Percentiles rank a stretch among this genome's conserved stretches.
Evolutionary conservation across 2,113 vertebrate genomes (phyloP).

Genomic region (Macrotis lagotis): DNA sequence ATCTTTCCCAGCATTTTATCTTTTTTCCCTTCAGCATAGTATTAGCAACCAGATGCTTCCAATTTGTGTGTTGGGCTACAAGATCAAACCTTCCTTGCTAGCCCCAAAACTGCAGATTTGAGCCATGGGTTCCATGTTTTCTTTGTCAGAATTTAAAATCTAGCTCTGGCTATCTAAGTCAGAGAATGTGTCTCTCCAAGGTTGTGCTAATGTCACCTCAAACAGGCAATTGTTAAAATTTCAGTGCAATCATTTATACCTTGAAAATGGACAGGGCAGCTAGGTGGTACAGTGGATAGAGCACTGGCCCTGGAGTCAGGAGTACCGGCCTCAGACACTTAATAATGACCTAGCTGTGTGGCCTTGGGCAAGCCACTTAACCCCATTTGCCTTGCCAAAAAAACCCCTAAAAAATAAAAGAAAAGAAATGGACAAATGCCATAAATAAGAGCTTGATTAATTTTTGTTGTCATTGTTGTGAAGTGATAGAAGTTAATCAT

Average conservation of each 20-base stretch:
- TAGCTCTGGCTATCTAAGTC: neutral
- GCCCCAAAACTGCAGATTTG: neutral
- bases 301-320: too few relatives aligned
- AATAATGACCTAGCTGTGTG: too few relatives aligned
- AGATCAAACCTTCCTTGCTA: neutral
- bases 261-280: neutral
- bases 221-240: neutral
- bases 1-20: neutral
- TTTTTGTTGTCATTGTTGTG: neutral
- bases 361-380: too few relatives aligned
- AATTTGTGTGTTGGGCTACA: neutral
- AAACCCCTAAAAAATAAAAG: too few relatives aligned
- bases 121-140: neutral
- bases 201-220: neutral
- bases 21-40: neutral
- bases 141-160: neutral
- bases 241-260: neutral
- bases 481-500: neutral
- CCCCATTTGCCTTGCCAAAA: too few relatives aligned
- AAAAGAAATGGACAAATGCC: neutral
- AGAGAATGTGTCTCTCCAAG: neutral
- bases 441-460: neutral
- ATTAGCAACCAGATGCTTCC: neutral
- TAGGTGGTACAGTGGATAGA: too few relatives aligned
- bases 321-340: too few relatives aligned